These are phyloP conservation scores for Pseudomyrmex gracilis DNA, from an alignment of 1,140 invertebrate species.

Conservation along the genomic window DNA sequence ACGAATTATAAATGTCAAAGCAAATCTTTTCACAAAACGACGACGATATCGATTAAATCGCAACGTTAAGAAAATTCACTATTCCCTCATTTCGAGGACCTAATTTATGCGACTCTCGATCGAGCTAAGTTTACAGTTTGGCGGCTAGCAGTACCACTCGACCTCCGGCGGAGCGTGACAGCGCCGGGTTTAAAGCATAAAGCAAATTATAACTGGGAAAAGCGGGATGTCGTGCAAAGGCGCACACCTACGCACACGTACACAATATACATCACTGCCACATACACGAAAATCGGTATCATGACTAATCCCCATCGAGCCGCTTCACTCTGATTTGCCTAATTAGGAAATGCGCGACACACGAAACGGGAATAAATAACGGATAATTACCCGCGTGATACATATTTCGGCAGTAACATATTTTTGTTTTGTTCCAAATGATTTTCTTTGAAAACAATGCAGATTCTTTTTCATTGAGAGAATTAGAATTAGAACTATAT, in stretches of 20 bases:
- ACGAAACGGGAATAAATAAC: slow-evolving; percentile 14
- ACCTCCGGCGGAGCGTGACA: slow-evolving; percentile 80
- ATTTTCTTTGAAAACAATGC: too few species aligned
- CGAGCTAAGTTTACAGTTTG: slow-evolving; percentile 78
- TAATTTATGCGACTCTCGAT: slow-evolving; percentile 80
- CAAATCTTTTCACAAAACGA: not conserved
- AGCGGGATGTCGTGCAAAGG: slow-evolving; percentile 71
- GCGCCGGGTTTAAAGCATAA: slow-evolving; percentile 72
- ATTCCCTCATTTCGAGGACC: slow-evolving; percentile 67
- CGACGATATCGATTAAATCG: slow-evolving; percentile 78
- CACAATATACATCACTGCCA: not conserved
- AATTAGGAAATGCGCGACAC: slow-evolving; percentile 64
- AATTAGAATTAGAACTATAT: slow-evolving; percentile 30
- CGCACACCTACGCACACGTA: slow-evolving; percentile 33
- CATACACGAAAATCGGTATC: slow-evolving; percentile 55
- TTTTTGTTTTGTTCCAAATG: too few species aligned
- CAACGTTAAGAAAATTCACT: slow-evolving; percentile 61
- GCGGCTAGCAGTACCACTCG: slow-evolving; percentile 84
- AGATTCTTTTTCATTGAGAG: not conserved
- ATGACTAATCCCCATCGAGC: slow-evolving; percentile 70
- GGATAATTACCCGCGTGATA: slow-evolving; percentile 9
- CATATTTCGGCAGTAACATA: not conserved
- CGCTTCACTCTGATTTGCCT: slow-evolving; percentile 58
- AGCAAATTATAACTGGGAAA: slow-evolving; percentile 72
- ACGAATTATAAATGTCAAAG: not conserved